These are phyloP conservation scores for Stercorarius parasiticus DNA, from an alignment of 2,113 vertebrate species.

Conservation along the genomic window DNA sequence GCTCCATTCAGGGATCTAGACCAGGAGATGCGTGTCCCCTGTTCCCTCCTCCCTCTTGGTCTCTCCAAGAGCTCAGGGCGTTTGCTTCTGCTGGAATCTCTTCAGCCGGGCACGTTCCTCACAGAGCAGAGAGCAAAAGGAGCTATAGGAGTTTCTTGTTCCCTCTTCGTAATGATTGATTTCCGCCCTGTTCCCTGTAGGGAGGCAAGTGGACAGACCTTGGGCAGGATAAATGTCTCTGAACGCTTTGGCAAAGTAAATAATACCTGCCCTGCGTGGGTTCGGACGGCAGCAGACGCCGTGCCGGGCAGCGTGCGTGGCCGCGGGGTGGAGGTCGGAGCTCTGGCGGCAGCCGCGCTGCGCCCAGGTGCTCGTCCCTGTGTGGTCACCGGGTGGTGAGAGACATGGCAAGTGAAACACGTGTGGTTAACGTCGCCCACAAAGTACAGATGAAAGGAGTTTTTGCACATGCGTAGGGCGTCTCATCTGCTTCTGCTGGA, in stretches of 20 bases:
- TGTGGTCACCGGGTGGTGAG: background rate
- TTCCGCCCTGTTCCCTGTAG: background rate
- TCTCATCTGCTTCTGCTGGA: background rate
- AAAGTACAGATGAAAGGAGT: background rate
- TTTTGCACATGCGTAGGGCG: rapidly evolving
- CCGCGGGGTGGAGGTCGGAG: background rate
- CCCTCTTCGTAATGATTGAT: background rate
- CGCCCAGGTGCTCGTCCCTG: background rate
- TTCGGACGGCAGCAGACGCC: background rate
- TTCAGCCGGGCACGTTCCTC: background rate
- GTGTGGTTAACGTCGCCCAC: background rate
- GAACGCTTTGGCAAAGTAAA: background rate
- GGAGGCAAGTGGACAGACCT: background rate
- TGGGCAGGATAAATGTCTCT: background rate
- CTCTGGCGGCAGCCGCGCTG: no score
- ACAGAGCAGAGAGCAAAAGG: background rate
- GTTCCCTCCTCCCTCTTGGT: background rate
- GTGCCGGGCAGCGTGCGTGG: background rate
- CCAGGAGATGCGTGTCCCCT: background rate
- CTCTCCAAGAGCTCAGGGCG: rapidly evolving
- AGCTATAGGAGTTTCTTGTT: background rate
- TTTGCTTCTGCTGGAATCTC: background rate
- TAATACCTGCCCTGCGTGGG: rapidly evolving
- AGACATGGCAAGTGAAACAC: background rate
- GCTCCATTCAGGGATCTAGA: background rate